Base-by-base conservation (phyloP, 1,140 invertebrate species). In the Adoxophyes honmai region DNA sequence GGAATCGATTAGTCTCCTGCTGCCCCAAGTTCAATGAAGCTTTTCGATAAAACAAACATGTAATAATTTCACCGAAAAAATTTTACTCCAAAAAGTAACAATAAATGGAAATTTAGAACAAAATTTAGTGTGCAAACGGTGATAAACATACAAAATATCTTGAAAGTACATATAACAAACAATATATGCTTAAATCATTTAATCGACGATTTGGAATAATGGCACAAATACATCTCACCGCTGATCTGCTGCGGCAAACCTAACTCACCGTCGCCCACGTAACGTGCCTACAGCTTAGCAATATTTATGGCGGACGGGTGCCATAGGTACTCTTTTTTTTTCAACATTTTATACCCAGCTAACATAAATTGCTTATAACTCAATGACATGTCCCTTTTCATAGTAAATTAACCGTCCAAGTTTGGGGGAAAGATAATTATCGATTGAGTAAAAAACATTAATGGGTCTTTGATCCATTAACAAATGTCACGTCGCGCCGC, bases 371-470 rank as follows among this genome's bases (percentile, higher is more conserved):
- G 21, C 7, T 33, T 28, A n/a, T 16, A 48, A 48, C 16, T 21
- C 42, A 33, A 48, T 48, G 16, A 18, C 42, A 28, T 21, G 21
- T 48, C 42, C 42, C 18, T 9, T 48, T 11, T 48, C 11, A 48
- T 48, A 11, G 42, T 48, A 28, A 48, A 48, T 48, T 48, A 33
- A 48, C 28, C 10, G 42, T 33, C 18, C 11, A 18, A 8, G 11
- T 13, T 16, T 28, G 11, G 21, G 18, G 42, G 18, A 48, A 18
- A 48, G 66, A 68, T 73, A 57, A 61, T 73, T 69, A 73, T 75
- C 70, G 61, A 52, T 59, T 51, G 58, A 60, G 65, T 57, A 70
- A 70, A 72, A 65, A 63, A 44, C 18, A 56, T 59, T 67, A 62
- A 58, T 53, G 51, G 37, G n/a, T 18, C 48, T 34, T 52, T 61